Evolutionary conservation across 2,113 vertebrate genomes (phyloP).

Genomic region (Coptodon bakossiorum): DNA sequence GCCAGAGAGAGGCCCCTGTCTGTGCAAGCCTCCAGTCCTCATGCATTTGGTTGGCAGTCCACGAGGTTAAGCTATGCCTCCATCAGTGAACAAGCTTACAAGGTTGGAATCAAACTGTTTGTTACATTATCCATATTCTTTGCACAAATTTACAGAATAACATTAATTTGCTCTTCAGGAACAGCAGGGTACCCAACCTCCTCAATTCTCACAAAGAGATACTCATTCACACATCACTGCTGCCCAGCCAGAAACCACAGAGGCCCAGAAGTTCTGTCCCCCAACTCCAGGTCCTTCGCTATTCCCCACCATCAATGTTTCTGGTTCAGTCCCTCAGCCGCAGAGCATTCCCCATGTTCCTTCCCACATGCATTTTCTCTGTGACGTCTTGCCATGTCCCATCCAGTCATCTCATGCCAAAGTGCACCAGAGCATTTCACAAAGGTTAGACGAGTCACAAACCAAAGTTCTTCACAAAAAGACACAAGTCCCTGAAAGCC

Average conservation of each 20-base stretch:
- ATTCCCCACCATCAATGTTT: constrained; percentile 7
- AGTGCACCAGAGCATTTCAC: neutral
- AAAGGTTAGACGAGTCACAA: neutral
- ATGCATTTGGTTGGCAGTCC: neutral
- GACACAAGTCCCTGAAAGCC: neutral
- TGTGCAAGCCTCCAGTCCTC: neutral
- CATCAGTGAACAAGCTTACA: constrained; percentile 1
- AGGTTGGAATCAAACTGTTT: constrained; percentile 3
- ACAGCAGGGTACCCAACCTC: neutral
- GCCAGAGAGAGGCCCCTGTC: constrained; percentile 49
- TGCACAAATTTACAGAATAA: neutral
- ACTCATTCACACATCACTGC: neutral
- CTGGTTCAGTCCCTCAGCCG: constrained; percentile 23
- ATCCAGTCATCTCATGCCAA: neutral
- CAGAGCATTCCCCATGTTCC: constrained; percentile 30
- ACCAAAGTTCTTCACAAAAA: neutral
- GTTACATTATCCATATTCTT: neutral
- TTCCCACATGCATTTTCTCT: constrained; percentile 61
- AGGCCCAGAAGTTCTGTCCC: neutral
- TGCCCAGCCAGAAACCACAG: neutral
- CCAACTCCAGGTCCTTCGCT: neutral
- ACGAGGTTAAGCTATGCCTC: neutral
- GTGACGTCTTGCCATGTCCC: constrained; percentile 58
- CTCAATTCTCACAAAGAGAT: constrained; percentile 2
- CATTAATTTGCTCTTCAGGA: neutral